These are phyloP conservation scores for Mesocentrotus franciscanus DNA, from an alignment of 53 echinoderm and acorn worm genomes.

Conservation along the genomic window DNA sequence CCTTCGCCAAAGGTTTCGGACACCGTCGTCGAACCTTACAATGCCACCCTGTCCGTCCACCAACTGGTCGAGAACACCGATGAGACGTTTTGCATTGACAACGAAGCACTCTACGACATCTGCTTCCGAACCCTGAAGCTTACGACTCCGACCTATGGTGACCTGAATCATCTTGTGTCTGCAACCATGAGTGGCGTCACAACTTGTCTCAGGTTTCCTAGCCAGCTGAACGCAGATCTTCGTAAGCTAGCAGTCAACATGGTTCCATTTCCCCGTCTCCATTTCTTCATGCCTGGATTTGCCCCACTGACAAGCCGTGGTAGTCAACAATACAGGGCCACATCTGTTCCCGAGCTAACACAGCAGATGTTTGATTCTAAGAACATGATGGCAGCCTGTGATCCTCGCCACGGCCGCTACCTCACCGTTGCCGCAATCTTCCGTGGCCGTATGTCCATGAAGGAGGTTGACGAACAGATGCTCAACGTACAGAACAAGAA, in stretches of 20 bases:
- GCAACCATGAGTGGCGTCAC: no score
- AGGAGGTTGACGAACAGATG: conserved; percentile 96
- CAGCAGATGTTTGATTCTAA: conserved; percentile 96
- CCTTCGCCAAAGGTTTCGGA: conserved; percentile 83
- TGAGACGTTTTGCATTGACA: conserved; percentile 96
- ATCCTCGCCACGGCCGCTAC: conserved; percentile 92
- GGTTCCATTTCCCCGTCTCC: conserved; percentile 95
- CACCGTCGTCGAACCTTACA: conserved; percentile 92
- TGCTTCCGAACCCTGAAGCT: conserved; percentile 90
- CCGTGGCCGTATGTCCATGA: conserved; percentile 99
- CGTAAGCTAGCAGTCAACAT: conserved; percentile 81
- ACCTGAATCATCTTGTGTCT: no score
- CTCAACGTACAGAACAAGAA: conserved; percentile 97
- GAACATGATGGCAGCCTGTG: conserved; percentile 99
- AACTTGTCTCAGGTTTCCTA: no score
- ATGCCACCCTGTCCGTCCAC: conserved; percentile 92
- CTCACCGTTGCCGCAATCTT: conserved; percentile 90
- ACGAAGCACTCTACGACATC: conserved; percentile 92
- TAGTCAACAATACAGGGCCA: conserved; percentile 88
- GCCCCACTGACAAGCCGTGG: conserved; percentile 97
- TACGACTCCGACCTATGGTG: no score
- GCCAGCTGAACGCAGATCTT: no score
- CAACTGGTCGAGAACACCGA: conserved; percentile 98
- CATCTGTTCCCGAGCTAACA: conserved; percentile 88
- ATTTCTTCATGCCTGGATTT: conserved; percentile 98